phyloP scores from a whole-genome alignment of 2,797 vertebrate species.

The Anisognathus igniventris region DNA sequence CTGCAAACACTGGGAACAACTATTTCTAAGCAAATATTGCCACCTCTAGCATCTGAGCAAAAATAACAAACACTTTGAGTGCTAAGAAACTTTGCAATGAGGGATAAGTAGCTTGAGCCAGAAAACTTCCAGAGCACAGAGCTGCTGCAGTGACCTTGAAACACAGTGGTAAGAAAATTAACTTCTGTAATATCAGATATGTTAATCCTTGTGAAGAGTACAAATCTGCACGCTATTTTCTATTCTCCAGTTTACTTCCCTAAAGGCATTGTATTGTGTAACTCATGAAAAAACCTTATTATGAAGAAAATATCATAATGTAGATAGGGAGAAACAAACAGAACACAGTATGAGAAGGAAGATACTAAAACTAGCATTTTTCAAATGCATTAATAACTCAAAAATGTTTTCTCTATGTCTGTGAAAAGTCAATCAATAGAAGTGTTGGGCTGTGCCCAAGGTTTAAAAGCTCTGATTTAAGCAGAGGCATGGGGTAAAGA shows the following conservation, averaged over 20 bases:
- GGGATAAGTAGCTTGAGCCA: not conserved
- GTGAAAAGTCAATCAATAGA: not conserved
- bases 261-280: not conserved
- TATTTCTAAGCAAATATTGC: not conserved
- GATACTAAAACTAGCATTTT: not conserved
- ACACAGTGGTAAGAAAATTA: not conserved
- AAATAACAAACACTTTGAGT: not conserved
- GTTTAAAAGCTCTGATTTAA: not conserved
- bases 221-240: not conserved
- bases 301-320: not conserved
- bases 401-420: not conserved
- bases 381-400: not conserved
- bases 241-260: not conserved
- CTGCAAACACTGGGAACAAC: not conserved
- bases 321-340: not conserved
- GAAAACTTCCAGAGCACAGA: not conserved
- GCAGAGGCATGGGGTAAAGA: not conserved
- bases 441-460: not conserved
- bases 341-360: not conserved
- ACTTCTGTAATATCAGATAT: not conserved
- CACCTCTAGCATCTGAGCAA: not conserved
- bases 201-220: not conserved
- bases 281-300: not conserved
- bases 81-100: not conserved
- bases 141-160: not conserved